Base-by-base conservation (phyloP, 1,140 invertebrate genomes). In the Capitella teleta region DNA sequence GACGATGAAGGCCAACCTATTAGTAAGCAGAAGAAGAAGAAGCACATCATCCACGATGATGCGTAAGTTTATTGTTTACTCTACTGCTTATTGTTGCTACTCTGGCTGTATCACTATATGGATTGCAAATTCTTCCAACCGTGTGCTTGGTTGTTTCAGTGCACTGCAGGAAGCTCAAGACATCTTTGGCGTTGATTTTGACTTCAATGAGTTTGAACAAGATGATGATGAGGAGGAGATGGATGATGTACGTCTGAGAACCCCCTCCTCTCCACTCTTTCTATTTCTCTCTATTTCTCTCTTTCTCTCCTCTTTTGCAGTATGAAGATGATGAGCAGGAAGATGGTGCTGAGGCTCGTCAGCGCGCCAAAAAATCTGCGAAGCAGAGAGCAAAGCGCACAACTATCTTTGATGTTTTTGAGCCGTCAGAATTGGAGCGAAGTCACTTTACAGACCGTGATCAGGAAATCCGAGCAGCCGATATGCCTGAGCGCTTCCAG, bases 171-270 rank as follows among this genome's bases (percentile, higher is more conserved):
- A 98, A 74, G 95, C 95, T 46, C 92, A 98, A 72, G 95, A 99
- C 65, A 96, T 98, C 57, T 99, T 98, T 73, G 96, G 95, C 49
- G 92, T 97, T 19, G 73, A 98, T 67, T 97, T 98, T 76, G 93
- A 99, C 71, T 96, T 87, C 70, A 88, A 93, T 55, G 92, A 96
- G 59, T 92, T 96, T 75, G 82, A 84, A 26, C 85, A 87, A 49
- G 83, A 86, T 54, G 86, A 88, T 62, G 87, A 91, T 52, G 86
- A 87, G 41, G 63, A 68, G 28, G 66, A 72, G 30, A 70, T 71
- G 18, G 68, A 71, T 45, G 66, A 44, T 16, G 42, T 40, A 0
- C 21, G 38, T 40, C 10, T 6, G 38, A 40, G 2, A 19, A n/a
- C n/a, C n/a, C n/a, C n/a, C n/a, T n/a, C n/a, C n/a, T n/a, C n/a